Evolutionary conservation across 1,140 invertebrate genomes (phyloP), one percentile per base, ranked within the genome.

Genomic region (Drosophila azteca): DNA sequence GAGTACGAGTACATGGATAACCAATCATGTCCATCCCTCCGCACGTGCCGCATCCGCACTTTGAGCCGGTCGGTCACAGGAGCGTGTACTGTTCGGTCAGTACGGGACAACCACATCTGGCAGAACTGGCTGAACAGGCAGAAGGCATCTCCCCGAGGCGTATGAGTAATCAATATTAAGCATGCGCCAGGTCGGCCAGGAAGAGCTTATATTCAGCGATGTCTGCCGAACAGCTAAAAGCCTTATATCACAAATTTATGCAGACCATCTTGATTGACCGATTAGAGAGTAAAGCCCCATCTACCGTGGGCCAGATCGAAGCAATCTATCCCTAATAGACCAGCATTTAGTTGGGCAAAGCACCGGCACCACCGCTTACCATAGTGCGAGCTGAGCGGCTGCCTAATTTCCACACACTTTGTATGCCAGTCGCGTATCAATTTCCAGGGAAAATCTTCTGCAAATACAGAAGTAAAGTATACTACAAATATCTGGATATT

Each of bases 351-450:
- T 15, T 7, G 31, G 9, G 29, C 0, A 31, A 31, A 35, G 31
- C n/a, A 8, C 7, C 26, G 26, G 26, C 6, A 1, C 24, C 24
- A 1, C 44, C 26, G 13, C 22, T 39, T n/a, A 49, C 68, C 68
- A 71, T 60, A 41, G 66, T 70, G 45, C 54, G 29, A 8, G 29
- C 6, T 7, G 26, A 29, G 26, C 26, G 24, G 26, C 15, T 8
- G 24, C 63, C 64, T 49, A 68, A 69, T 69, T 69, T 57, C 66
- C 35, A 68, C 31, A 54, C 49, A 39, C 62, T 87, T 88, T 76
- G 63, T 87, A 87, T 87, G 78, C 82, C 48, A 26, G 59, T 24
- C 64, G 60, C 70, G 63, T 81, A 77, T 80, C 73, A 66, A 77
- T 84, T 69, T 71, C 64, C 48, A 59, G 51, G 20, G 51, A 66